These are phyloP conservation scores for Pontoporia blainvillei DNA, from an alignment of 2,113 vertebrate species.

Conservation along the genomic window DNA sequence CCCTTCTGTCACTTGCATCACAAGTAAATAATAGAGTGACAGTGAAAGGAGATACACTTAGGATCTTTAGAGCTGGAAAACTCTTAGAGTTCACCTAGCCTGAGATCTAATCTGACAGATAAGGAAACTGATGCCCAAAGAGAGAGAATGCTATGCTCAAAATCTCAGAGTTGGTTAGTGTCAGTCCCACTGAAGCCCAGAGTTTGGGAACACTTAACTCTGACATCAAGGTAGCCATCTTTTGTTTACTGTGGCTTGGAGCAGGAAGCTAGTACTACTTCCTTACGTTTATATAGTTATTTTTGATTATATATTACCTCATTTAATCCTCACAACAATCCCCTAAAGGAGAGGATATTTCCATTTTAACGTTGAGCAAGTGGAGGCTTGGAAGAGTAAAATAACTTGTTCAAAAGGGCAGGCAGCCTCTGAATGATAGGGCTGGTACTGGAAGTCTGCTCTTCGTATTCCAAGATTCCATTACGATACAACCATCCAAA, in stretches of 20 bases:
- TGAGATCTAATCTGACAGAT: not conserved
- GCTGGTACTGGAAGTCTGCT: not conserved
- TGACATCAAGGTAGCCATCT: not conserved
- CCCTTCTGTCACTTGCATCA: not conserved
- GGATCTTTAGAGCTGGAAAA: not conserved
- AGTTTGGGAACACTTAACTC: not conserved
- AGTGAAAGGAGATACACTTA: not conserved
- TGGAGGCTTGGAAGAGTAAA: not conserved
- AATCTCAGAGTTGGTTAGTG: slow-evolving; percentile 5
- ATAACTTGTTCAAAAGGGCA: not conserved
- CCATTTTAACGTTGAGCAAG: not conserved
- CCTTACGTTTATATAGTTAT: not conserved
- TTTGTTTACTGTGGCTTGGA: not conserved
- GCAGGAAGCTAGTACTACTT: slow-evolving; percentile 4
- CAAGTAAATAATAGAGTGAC: not conserved
- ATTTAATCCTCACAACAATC: slow-evolving; percentile 2
- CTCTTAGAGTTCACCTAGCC: not conserved
- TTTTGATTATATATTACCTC: not conserved
- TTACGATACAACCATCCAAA: not conserved
- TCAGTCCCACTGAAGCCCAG: not conserved
- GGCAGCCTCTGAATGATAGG: not conserved
- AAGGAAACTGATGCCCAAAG: slow-evolving; percentile 4
- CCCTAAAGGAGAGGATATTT: not conserved
- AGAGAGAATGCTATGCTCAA: not conserved
- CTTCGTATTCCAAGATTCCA: not conserved